phyloP scores from a whole-genome alignment of 2,113 vertebrate genomes.

The Bufo bufo region DNA sequence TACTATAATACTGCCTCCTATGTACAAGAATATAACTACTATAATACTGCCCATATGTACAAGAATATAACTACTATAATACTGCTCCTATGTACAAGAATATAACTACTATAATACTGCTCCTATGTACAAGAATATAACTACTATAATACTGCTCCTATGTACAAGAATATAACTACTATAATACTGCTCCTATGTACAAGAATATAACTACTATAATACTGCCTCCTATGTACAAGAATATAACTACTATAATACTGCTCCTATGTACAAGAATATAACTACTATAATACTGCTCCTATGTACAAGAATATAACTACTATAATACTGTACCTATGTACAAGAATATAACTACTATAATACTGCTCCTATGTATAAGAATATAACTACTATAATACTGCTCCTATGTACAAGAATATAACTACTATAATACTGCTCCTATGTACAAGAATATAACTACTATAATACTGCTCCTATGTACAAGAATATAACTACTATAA shows the following conservation, averaged over 20 bases:
- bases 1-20: not conserved
- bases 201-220: conserved; percentile 18
- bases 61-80: conserved; percentile 18
- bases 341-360: conserved; percentile 5
- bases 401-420: not conserved
- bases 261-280: not conserved
- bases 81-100: not conserved
- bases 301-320: not conserved
- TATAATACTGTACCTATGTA: not conserved
- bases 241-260: conserved; percentile 1
- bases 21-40: not conserved
- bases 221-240: not conserved
- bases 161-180: not conserved
- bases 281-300: conserved; percentile 13
- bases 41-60: not conserved
- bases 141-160: not conserved
- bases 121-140: not conserved
- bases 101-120: conserved; percentile 3
- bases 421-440: not conserved
- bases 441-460: too few species aligned
- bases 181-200: not conserved
- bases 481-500: not conserved
- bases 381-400: conserved; percentile 11
- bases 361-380: not conserved
- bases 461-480: not conserved